phyloP scores from a whole-genome alignment of 2,888 invertebrate species.

The Ypsolopha sequella region DNA sequence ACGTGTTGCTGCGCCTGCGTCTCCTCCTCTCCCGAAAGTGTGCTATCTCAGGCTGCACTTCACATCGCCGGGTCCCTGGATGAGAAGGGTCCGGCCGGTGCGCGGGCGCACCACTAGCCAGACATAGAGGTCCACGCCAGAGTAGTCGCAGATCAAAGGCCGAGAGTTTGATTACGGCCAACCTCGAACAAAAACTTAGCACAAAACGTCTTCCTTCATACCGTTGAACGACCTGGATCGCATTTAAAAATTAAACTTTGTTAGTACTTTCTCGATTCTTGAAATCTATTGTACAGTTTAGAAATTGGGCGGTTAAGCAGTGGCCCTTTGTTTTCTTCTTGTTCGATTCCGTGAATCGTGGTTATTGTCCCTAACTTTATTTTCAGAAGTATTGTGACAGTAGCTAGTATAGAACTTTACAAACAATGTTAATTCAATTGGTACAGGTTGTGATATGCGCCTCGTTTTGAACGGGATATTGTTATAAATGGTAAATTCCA shows the following conservation, averaged over 20 bases:
- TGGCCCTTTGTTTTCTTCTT: constrained; percentile 60
- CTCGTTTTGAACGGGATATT: constrained; percentile 70
- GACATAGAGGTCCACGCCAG: constrained; percentile 38
- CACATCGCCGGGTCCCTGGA: neutral
- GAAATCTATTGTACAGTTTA: constrained; percentile 65
- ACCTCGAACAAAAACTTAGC: constrained; percentile 41
- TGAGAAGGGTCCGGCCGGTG: constrained; percentile 19
- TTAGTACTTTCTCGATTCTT: constrained; percentile 60
- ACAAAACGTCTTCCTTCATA: constrained; percentile 70
- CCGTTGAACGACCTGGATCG: constrained; percentile 62
- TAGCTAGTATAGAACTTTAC: constrained; percentile 70
- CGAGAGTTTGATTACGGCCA: constrained; percentile 31
- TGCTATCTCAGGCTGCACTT: neutral
- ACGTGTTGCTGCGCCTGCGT: neutral
- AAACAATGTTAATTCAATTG: constrained; percentile 71
- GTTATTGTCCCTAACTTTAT: constrained; percentile 65
- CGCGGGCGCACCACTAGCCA: constrained; percentile 13
- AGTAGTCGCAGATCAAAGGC: constrained; percentile 40
- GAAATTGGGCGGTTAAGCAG: constrained; percentile 54
- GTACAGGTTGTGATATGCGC: constrained; percentile 68
- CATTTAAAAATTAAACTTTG: constrained; percentile 59
- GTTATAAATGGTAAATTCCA: constrained; percentile 69
- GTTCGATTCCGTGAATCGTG: constrained; percentile 70
- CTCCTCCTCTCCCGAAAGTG: neutral
- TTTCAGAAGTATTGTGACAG: constrained; percentile 66